These are phyloP conservation scores for Drosophila mojavensis DNA, from an alignment of 1,140 invertebrate species.

Conservation along the genomic window DNA sequence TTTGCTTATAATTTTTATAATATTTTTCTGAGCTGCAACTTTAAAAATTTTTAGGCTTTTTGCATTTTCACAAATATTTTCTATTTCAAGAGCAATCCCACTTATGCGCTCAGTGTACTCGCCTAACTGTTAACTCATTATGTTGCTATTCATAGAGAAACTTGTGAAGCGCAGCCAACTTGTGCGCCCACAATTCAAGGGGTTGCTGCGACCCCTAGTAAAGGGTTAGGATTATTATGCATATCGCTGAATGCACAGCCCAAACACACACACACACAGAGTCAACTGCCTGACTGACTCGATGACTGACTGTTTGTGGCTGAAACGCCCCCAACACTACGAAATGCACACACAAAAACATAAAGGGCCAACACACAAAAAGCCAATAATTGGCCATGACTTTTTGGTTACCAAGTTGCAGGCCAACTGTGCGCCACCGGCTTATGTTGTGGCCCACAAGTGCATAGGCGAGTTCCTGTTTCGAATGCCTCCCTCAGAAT, in stretches of 20 bases:
- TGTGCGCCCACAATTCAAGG: slow-evolving; percentile 29
- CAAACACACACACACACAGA: background rate
- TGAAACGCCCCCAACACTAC: slow-evolving; percentile 13
- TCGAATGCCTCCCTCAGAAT: too few species aligned
- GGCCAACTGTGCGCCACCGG: background rate
- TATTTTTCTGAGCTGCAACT: too few species aligned
- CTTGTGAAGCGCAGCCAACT: slow-evolving; percentile 60
- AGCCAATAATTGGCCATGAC: slow-evolving; percentile 78
- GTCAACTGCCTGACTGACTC: slow-evolving; percentile 4
- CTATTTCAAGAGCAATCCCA: background rate
- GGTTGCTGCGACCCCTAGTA: slow-evolving; percentile 34
- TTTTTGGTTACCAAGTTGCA: slow-evolving; percentile 73
- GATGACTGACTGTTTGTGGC: slow-evolving; percentile 1
- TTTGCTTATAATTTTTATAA: too few species aligned
- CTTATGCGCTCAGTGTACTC: slow-evolving; percentile 40
- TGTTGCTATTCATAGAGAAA: slow-evolving; percentile 61
- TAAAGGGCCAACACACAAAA: slow-evolving; percentile 53
- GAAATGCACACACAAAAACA: slow-evolving; percentile 56
- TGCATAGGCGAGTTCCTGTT: slow-evolving; percentile 17
- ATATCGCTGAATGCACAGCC: slow-evolving; percentile 29
- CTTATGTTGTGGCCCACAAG: slow-evolving; percentile 11
- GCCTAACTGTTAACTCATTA: slow-evolving; percentile 56
- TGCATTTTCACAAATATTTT: too few species aligned
- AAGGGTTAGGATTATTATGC: slow-evolving; percentile 72
- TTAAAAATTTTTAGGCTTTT: too few species aligned